Conservation (phyloP, 2,888 invertebrate genomes). For the Ornithoptera alexandrae region DNA sequence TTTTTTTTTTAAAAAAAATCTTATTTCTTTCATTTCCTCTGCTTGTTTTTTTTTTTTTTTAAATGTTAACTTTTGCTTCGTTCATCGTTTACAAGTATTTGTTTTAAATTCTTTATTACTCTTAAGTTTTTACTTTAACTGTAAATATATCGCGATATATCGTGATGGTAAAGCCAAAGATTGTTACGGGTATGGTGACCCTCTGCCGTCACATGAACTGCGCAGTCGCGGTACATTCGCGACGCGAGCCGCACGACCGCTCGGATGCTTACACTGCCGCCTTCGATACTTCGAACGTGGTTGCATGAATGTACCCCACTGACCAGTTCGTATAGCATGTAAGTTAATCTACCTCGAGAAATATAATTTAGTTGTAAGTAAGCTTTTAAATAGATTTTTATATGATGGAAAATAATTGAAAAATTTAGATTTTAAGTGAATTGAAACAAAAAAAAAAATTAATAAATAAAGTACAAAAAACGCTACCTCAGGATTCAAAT, state of each 20-base stretch:
- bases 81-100: conserved; percentile 39
- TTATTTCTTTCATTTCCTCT: background rate
- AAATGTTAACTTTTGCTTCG: conserved; percentile 40
- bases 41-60: background rate
- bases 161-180: conserved; percentile 81
- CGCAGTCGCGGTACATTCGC: conserved; percentile 52
- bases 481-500: conserved; percentile 79
- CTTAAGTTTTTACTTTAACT: conserved; percentile 51
- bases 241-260: background rate
- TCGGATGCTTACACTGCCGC: background rate
- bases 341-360: conserved; percentile 80
- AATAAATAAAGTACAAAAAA: conserved; percentile 72
- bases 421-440: conserved; percentile 57
- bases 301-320: conserved; percentile 49
- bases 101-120: conserved; percentile 48
- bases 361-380: conserved; percentile 69
- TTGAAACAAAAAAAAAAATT: conserved; percentile 60
- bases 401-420: conserved; percentile 70
- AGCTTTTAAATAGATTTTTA: conserved; percentile 77
- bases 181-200: conserved; percentile 80
- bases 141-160: conserved; percentile 75
- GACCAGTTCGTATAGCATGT: conserved; percentile 59
- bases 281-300: conserved; percentile 29
- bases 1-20: background rate
- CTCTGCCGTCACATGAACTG: conserved; percentile 77